phyloP scores from a whole-genome alignment of 2,113 vertebrate genomes.

The Chaetops frenatus region DNA sequence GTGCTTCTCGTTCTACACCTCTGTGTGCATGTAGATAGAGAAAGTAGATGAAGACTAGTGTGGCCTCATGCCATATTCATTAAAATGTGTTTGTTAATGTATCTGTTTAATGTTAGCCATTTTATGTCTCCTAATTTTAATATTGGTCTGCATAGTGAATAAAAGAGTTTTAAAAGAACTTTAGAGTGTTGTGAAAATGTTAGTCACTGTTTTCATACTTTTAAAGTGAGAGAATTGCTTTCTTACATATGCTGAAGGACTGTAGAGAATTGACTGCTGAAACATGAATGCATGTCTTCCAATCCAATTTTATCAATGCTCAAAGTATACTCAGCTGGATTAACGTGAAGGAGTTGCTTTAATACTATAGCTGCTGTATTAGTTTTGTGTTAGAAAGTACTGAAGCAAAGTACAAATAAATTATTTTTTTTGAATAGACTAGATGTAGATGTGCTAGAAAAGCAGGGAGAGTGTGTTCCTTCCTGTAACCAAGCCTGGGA shows the following conservation, averaged over 20 bases:
- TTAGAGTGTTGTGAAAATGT: neutral
- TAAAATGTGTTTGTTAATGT: neutral
- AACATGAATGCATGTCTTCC: neutral
- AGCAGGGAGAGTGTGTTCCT: neutral
- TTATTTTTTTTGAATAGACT: neutral
- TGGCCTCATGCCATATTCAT: neutral
- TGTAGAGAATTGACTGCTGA: neutral
- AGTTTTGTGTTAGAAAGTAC: neutral
- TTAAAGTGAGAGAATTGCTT: neutral
- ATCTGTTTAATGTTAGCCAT: neutral
- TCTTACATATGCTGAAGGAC: neutral
- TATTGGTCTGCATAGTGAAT: neutral
- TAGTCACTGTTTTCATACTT: neutral
- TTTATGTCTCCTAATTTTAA: neutral
- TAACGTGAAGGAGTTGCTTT: neutral
- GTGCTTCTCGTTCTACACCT: accelerated
- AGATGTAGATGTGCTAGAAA: neutral
- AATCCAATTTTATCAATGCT: neutral
- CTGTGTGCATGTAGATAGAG: neutral
- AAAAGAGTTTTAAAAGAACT: neutral
- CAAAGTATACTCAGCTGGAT: neutral
- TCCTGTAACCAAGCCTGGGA: neutral
- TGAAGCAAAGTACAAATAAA: neutral
- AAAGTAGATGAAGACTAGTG: neutral
- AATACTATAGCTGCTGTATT: neutral